Evolutionary conservation across 2,113 vertebrate species (phyloP).

Genomic region (Nesogale talazaci): DNA sequence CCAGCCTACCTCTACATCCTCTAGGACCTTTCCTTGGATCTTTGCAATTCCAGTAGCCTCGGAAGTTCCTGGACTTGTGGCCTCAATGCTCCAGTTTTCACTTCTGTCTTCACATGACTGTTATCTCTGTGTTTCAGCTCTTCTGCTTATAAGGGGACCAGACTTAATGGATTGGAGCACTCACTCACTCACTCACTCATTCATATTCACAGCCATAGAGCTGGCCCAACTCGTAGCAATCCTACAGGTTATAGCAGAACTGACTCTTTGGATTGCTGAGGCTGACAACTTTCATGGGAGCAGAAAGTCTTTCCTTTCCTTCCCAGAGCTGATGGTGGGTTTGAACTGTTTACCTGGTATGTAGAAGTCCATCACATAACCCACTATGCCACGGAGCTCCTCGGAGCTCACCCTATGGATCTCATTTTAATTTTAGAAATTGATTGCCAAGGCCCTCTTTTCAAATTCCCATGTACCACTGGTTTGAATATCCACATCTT

Average conservation of each 20-base stretch:
- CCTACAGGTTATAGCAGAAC: no score
- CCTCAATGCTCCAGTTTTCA: not conserved
- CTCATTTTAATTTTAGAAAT: not conserved
- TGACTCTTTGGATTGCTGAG: no score
- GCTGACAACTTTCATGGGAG: no score
- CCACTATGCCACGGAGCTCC: no score
- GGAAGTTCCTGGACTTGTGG: not conserved
- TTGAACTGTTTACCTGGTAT: no score
- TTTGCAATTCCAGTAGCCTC: not conserved
- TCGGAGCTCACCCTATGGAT: not conserved
- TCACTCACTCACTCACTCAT: no score
- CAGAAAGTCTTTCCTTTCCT: no score
- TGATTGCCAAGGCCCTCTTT: not conserved
- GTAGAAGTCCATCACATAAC: no score
- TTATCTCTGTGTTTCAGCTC: not conserved
- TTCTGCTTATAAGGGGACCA: not conserved
- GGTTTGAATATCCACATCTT: not conserved
- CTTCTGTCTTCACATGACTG: not conserved
- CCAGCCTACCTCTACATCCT: no score
- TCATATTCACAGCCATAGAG: no score
- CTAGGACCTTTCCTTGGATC: not conserved
- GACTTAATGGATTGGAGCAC: not conserved
- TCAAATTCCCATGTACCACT: not conserved
- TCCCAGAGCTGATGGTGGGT: no score
- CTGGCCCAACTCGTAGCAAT: no score